These are phyloP conservation scores for Nerophis lumbriciformis DNA, from an alignment of 2,113 vertebrate species.

Conservation along the genomic window DNA sequence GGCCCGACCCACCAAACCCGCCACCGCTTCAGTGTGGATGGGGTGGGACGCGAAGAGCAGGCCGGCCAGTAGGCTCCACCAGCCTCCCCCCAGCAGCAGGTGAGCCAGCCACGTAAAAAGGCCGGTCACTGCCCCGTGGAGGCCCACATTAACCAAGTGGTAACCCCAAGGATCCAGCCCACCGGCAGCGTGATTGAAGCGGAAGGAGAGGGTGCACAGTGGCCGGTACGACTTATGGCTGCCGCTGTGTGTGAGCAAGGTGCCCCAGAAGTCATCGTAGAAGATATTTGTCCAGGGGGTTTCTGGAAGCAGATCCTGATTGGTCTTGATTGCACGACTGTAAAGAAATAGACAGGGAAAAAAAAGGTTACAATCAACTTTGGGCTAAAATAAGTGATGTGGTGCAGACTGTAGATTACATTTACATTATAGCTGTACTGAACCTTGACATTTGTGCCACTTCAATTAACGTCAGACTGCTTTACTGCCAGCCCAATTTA, in stretches of 20 bases:
- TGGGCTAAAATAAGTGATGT: neutral
- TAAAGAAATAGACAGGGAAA: constrained; percentile 31
- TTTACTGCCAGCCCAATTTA: constrained; percentile 7
- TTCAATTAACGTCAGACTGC: constrained; percentile 13
- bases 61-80: constrained; percentile 89
- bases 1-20: constrained; percentile 89
- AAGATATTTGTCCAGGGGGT: constrained; percentile 95
- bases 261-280: constrained; percentile 99
- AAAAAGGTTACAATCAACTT: constrained; percentile 11
- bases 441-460: constrained; percentile 6
- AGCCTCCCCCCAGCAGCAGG: constrained; percentile 83
- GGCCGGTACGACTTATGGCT: constrained; percentile 98
- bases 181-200: constrained; percentile 86
- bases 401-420: neutral
- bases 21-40: constrained; percentile 93
- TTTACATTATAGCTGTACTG: neutral
- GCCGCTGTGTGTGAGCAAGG: constrained; percentile 93
- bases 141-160: constrained; percentile 86
- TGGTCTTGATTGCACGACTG: constrained; percentile 98
- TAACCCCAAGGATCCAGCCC: constrained; percentile 95
- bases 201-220: constrained; percentile 95
- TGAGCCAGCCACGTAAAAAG: constrained; percentile 89
- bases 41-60: constrained; percentile 93
- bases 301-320: constrained; percentile 96
- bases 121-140: constrained; percentile 85